These are phyloP conservation scores for Tupiocoris notatus DNA, from an alignment of 2,888 invertebrate species.

Conservation along the genomic window DNA sequence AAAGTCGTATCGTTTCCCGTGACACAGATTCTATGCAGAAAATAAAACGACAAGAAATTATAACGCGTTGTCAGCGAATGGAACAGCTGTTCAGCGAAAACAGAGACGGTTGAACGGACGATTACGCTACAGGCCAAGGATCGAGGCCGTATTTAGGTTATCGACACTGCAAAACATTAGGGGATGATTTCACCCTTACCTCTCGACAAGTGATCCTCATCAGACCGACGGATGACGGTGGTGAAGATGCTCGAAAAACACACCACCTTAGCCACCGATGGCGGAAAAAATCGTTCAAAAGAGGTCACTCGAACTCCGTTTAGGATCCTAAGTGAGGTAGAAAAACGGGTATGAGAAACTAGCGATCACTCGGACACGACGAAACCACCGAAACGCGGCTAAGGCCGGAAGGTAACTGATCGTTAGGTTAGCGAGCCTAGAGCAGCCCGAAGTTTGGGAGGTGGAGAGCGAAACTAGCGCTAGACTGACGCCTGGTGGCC, in stretches of 20 bases:
- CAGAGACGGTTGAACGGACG: slow-evolving; percentile 9
- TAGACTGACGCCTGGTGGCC: neutral
- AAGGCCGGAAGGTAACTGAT: slow-evolving; percentile 32
- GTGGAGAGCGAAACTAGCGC: neutral
- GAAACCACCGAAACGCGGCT: slow-evolving; percentile 6
- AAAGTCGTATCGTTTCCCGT: too few relatives aligned
- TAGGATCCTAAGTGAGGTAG: neutral
- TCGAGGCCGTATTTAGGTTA: neutral
- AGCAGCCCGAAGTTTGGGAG: too few relatives aligned
- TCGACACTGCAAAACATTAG: neutral
- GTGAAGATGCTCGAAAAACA: neutral
- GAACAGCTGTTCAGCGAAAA: neutral
- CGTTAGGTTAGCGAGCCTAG: neutral
- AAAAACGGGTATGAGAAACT: slow-evolving; percentile 5
- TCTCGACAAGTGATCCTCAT: slow-evolving; percentile 21
- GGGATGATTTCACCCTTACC: neutral
- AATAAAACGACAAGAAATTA: too few relatives aligned
- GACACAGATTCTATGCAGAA: too few relatives aligned
- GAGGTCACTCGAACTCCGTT: slow-evolving; percentile 5
- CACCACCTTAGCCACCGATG: neutral
- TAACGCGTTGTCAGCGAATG: neutral
- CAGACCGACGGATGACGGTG: neutral
- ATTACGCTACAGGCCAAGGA: neutral
- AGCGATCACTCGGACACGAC: neutral
- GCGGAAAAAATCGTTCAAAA: neutral